phyloP scores from a whole-genome alignment of 2,113 vertebrate genomes.

The Pantherophis guttatus region DNA sequence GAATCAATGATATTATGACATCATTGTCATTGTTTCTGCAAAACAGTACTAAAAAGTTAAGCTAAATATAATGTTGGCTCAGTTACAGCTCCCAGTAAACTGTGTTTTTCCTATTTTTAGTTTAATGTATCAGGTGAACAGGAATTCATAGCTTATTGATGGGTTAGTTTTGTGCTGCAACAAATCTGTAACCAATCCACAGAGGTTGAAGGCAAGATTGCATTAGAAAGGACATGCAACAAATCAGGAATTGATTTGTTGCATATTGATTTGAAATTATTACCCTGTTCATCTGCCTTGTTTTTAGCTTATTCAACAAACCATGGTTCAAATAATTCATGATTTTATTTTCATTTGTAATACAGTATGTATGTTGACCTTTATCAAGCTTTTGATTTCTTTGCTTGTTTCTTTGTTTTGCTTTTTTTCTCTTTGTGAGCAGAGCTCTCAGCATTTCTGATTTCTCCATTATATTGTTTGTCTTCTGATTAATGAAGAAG shows the following conservation, averaged over 20 bases:
- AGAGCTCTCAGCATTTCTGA: constrained; percentile 21
- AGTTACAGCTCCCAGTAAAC: neutral
- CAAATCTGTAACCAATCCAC: neutral
- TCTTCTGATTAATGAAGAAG: constrained; percentile 32
- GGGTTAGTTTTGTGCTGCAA: neutral
- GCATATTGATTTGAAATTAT: neutral
- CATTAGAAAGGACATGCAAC: neutral
- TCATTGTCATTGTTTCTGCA: neutral
- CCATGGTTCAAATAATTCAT: neutral
- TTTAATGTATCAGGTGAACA: neutral
- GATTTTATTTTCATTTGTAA: neutral
- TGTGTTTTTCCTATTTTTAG: neutral
- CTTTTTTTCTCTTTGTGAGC: constrained; percentile 23
- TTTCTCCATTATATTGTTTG: constrained; percentile 8
- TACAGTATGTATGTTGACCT: constrained; percentile 22
- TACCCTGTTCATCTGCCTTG: neutral
- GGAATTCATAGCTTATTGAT: neutral
- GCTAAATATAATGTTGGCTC: neutral
- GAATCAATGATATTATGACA: neutral
- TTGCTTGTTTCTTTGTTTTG: constrained; percentile 3
- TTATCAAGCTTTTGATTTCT: constrained; percentile 1
- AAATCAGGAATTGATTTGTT: neutral
- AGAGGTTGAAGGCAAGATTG: neutral
- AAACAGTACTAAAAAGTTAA: neutral
- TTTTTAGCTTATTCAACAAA: neutral